Base-by-base conservation (phyloP, 2,113 vertebrate genomes). In the Proteles cristata region DNA sequence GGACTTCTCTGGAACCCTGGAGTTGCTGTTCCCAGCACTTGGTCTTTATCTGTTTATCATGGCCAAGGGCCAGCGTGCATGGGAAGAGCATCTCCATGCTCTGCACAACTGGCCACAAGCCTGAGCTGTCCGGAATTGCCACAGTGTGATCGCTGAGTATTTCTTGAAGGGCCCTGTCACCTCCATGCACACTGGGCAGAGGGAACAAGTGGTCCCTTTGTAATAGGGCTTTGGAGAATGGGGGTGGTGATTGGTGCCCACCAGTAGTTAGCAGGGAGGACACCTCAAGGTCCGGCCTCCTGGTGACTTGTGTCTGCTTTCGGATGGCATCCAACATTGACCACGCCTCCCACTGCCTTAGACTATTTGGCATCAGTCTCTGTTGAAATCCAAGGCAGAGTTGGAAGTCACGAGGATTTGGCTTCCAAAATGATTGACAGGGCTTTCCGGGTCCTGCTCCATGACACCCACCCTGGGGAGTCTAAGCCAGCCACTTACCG, bases 401-500 rank as follows among this genome's bases (percentile, higher is more conserved):
- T 35, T 9, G 50, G 33, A 85, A 33, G 80, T 77, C 45, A 50
- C 66, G 4, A 12, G 8, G 26, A 48, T 23, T 69, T 48, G n/a
- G 58, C 48, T 88, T n/a, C 93, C 39, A 14, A 79, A 58, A 77
- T 23, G 35, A 43, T 33, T 23, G 8, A 21, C 68, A 68, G 53
- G 45, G 43, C 16, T 68, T 68, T n/a, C 6, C 43, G 35, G 63
- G 21, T 8, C 50, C 55, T 68, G 81, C 43, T 61, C 39, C 11
- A 11, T 21, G 66, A 89, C n/a, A 28, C 26, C 43, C 39, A 14
- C n/a, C 4, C 83, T 2, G 19, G 43, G 55, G 85, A 43, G 2
- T 65, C 66, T 33, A 55, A 45, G 48, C 43, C 43, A 61, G 25
- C 35, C 21, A 7, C 0, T 2, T 0, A 0, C 74, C 25, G 7